Evolutionary conservation across 2,888 invertebrate genomes (phyloP).

Genomic region (Caenorhabditis sinica): DNA sequence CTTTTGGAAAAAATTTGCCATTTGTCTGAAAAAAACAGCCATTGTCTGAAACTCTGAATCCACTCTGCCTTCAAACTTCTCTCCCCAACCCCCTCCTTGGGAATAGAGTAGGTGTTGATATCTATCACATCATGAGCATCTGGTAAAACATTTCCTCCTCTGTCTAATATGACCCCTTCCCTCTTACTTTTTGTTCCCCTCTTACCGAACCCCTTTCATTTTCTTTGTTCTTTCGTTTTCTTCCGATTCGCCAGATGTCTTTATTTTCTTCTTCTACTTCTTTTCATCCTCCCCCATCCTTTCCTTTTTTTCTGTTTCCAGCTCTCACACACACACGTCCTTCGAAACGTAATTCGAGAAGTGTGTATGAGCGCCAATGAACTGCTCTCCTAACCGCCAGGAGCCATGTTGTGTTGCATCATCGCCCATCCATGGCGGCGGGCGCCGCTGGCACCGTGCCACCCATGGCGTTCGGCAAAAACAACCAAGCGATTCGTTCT

Average conservation of each 20-base stretch:
- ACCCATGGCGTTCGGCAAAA: constrained; percentile 14
- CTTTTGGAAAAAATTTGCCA: too few relatives aligned
- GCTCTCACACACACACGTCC: not conserved
- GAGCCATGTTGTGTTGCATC: constrained; percentile 33
- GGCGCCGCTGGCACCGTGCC: constrained; percentile 25
- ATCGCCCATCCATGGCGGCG: not conserved
- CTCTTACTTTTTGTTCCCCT: not conserved
- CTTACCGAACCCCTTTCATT: not conserved
- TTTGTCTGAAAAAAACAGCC: too few relatives aligned
- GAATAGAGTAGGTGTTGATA: too few relatives aligned
- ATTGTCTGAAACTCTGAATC: too few relatives aligned
- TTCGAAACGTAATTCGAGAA: constrained; percentile 61
- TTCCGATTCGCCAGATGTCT: constrained; percentile 32
- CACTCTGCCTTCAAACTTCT: too few relatives aligned
- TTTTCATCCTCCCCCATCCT: not conserved
- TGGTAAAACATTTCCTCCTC: not conserved
- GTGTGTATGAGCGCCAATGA: constrained; percentile 23
- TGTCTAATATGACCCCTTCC: not conserved
- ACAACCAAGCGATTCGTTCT: not conserved
- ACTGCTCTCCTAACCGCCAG: not conserved
- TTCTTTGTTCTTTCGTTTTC: constrained; percentile 4
- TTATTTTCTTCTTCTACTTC: not conserved
- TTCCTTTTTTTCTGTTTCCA: not conserved
- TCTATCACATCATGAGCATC: too few relatives aligned
- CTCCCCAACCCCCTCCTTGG: too few relatives aligned